Percentiles rank a stretch among this genome's conserved stretches.
Evolutionary conservation across 2,113 vertebrate species (phyloP).

Genomic region (Clarias batrachus): DNA sequence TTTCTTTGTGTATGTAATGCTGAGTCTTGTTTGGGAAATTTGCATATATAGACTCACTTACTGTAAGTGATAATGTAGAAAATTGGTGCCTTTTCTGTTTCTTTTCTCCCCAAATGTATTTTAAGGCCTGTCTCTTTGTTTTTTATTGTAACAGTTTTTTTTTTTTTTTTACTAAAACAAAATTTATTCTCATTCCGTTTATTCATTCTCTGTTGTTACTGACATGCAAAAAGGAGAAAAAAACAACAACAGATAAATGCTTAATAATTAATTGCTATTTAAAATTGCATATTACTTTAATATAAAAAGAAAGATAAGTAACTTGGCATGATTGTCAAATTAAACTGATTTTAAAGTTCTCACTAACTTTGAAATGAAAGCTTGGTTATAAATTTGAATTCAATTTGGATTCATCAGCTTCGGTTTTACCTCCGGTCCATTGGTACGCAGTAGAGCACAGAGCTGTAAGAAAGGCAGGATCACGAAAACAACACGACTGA

Average conservation of each 20-base stretch:
- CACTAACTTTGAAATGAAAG: no score
- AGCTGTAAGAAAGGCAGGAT: conserved; percentile 59
- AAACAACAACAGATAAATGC: no score
- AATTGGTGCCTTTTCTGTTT: background rate
- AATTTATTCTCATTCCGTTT: background rate
- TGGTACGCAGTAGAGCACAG: conserved; percentile 66
- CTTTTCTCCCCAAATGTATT: background rate
- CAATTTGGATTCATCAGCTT: background rate
- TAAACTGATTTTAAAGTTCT: background rate
- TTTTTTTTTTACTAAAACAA: background rate
- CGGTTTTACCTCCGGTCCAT: conserved; percentile 63
- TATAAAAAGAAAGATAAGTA: background rate
- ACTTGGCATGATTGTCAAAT: background rate
- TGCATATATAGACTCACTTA: no score
- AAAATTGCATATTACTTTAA: background rate
- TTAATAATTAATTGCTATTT: no score
- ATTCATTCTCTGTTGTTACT: background rate
- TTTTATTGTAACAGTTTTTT: no score
- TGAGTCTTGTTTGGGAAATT: no score
- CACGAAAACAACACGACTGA: conserved; percentile 59
- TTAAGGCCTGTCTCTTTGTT: background rate
- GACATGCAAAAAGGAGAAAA: background rate
- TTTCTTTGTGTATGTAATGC: no score
- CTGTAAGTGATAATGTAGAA: background rate
- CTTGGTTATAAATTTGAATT: no score